Conservation (phyloP, 2,113 vertebrate species). For the Eleginops maclovinus region DNA sequence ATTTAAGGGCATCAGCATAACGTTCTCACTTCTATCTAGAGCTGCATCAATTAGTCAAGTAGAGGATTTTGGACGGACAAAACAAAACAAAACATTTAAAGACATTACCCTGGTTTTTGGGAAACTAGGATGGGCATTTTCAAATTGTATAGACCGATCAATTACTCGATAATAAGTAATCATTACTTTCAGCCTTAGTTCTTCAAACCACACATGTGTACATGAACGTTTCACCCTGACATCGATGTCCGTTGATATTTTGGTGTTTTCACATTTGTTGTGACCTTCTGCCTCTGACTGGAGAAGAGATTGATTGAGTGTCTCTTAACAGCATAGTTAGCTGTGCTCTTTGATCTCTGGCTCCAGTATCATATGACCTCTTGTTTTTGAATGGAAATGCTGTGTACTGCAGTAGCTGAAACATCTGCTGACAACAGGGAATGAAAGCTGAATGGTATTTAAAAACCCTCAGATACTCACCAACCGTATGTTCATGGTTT, state of each 20-base stretch:
- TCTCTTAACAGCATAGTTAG: background rate
- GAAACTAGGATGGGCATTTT: no score
- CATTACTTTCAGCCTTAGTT: background rate
- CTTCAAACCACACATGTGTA: background rate
- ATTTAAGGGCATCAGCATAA: background rate
- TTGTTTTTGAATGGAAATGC: constrained; percentile 19
- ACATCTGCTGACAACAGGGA: constrained; percentile 21
- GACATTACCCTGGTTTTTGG: no score
- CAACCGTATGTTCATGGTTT: background rate
- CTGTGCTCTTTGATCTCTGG: background rate
- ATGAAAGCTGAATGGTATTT: constrained; percentile 7
- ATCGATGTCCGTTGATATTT: background rate
- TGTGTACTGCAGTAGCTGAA: background rate
- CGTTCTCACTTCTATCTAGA: background rate
- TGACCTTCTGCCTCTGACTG: background rate
- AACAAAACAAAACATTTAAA: no score
- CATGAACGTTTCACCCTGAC: background rate
- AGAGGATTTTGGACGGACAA: no score
- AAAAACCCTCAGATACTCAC: background rate
- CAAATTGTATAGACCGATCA: no score
- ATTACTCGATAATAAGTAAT: no score
- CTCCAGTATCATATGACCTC: constrained; percentile 46
- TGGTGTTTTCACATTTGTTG: background rate
- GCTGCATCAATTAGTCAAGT: no score
- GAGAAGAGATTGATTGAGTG: background rate